A percentile compares a stretch with the other conserved stretches of the same genome.
Evolutionary conservation across 2,113 vertebrate genomes (phyloP).

Genomic region (Cryptomyrus ogoouensis): DNA sequence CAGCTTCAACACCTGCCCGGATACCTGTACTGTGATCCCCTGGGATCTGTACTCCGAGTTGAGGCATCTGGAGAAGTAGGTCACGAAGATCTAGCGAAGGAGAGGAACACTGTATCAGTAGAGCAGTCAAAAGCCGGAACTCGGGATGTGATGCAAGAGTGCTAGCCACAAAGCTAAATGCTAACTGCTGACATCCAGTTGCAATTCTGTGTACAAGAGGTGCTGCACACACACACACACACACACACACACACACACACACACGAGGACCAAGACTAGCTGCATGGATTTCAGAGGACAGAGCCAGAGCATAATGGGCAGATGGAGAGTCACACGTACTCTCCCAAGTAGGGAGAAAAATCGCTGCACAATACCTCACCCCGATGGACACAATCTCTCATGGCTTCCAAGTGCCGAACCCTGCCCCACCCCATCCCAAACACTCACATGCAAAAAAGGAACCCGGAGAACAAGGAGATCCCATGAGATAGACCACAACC

Average conservation of each 20-base stretch:
- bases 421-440: background rate
- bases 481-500: background rate
- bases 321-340: background rate
- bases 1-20: background rate
- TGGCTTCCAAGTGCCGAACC: background rate
- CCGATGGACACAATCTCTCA: background rate
- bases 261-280: background rate
- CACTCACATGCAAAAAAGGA: background rate
- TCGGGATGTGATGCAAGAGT: background rate
- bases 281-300: background rate
- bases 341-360: background rate
- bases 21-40: constrained; percentile 67
- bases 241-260: background rate
- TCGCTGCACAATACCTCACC: background rate
- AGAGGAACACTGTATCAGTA: constrained; percentile 1
- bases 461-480: background rate
- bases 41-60: constrained; percentile 56
- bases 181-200: background rate
- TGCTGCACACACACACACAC: background rate
- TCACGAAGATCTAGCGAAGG: constrained; percentile 54
- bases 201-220: background rate
- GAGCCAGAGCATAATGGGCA: background rate
- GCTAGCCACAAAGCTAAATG: background rate
- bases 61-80: constrained; percentile 59
- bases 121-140: background rate